Conservation (phyloP, 2,797 vertebrate species). For the Tragelaphus eurycerus region DNA sequence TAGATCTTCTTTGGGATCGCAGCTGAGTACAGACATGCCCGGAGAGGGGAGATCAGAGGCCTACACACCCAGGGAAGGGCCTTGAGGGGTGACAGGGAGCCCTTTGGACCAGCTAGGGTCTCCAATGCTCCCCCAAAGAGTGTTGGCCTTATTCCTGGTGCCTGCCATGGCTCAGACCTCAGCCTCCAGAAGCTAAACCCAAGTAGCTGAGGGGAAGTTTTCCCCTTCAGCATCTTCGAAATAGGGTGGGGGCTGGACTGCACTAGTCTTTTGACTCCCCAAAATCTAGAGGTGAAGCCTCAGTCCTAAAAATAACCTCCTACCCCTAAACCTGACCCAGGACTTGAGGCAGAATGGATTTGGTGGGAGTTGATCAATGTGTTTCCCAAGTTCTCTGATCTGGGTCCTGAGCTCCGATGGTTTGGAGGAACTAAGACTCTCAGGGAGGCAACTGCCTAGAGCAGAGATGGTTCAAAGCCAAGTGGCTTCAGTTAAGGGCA, state of each 20-base stretch:
- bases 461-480: background rate
- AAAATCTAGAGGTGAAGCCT: background rate
- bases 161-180: background rate
- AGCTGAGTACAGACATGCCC: rapidly evolving
- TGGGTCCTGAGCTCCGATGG: background rate
- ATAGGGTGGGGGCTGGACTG: background rate
- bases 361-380: background rate
- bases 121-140: background rate
- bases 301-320: background rate
- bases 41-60: background rate
- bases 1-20: background rate
- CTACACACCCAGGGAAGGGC: too few relatives aligned
- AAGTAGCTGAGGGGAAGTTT: background rate
- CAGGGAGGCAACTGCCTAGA: background rate
- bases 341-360: background rate
- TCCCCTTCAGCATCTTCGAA: background rate
- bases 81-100: background rate
- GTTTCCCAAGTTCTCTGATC: background rate
- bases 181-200: background rate
- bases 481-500: background rate
- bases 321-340: background rate
- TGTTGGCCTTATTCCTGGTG: background rate
- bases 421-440: background rate
- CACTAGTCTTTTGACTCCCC: background rate
- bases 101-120: background rate